A percentile compares a stretch with the other conserved stretches of the same genome.
phyloP scores from a whole-genome alignment of 2,113 vertebrate species.

The Haplochromis vanheusdeni region DNA sequence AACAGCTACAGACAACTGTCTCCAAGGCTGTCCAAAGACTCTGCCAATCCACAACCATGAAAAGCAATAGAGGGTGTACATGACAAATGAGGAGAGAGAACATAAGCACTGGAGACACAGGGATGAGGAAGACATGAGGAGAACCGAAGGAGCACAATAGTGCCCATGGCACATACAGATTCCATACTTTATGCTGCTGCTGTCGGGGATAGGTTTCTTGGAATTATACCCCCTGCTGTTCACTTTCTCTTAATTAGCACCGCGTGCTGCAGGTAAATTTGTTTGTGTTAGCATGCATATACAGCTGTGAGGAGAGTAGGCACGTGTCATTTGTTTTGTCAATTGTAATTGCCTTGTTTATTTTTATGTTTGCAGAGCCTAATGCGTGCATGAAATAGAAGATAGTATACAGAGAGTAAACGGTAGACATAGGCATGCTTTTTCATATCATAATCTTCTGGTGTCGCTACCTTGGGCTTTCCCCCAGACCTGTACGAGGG shows the following conservation, averaged over 20 bases:
- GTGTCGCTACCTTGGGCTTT: not conserved
- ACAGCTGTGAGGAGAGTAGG: not conserved
- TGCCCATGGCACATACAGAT: not conserved
- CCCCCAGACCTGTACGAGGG: not conserved
- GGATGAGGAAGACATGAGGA: not conserved
- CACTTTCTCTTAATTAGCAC: constrained; percentile 74
- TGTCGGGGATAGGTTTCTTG: constrained; percentile 51
- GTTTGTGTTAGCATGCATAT: constrained; percentile 20
- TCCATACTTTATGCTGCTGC: constrained; percentile 21
- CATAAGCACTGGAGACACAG: not conserved
- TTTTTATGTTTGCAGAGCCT: constrained; percentile 6
- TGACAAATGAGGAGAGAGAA: not conserved
- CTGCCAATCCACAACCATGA: not conserved
- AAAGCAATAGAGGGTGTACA: not conserved
- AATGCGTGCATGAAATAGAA: not conserved
- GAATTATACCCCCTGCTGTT: constrained; percentile 59
- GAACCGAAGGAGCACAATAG: not conserved
- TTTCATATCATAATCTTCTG: not conserved
- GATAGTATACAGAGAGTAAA: not conserved
- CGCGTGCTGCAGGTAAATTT: constrained; percentile 57
- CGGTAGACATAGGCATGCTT: not conserved
- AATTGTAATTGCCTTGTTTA: not conserved
- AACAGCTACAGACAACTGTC: not conserved
- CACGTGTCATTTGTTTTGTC: constrained; percentile 14
- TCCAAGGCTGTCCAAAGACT: not conserved